These are phyloP conservation scores for Rhagium mordax DNA, from an alignment of 2,888 invertebrate species.

Conservation along the genomic window DNA sequence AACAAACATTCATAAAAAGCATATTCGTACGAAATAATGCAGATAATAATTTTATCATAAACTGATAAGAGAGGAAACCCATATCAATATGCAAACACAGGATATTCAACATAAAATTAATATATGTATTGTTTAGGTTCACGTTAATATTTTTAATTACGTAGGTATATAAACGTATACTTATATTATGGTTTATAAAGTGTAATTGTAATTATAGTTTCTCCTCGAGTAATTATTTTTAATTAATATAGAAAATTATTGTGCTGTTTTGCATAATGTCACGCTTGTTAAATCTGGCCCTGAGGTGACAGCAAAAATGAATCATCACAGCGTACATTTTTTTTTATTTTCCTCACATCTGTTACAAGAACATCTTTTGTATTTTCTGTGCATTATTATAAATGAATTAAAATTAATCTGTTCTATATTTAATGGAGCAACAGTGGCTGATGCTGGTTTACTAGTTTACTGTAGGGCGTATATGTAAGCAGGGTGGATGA, in stretches of 20 bases:
- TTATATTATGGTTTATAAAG: not conserved
- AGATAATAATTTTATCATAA: conserved; percentile 21
- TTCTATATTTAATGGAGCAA: no score
- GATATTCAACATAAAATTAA: conserved; percentile 12
- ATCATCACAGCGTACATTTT: not conserved
- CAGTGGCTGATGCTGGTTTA: no score
- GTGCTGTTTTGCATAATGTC: not conserved
- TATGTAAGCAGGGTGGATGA: no score
- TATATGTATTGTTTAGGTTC: conserved; percentile 8
- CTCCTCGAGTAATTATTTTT: not conserved
- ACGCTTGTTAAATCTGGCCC: not conserved
- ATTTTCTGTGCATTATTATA: not conserved
- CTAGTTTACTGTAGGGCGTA: no score
- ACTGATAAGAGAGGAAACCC: conserved; percentile 25
- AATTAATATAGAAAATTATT: not conserved
- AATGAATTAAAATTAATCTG: no score
- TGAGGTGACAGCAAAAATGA: not conserved
- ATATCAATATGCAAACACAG: conserved; percentile 23
- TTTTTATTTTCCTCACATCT: not conserved
- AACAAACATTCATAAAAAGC: conserved; percentile 22
- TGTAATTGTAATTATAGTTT: not conserved
- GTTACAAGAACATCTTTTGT: not conserved
- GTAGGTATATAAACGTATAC: not conserved
- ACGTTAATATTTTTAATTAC: not conserved
- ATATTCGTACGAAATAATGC: conserved; percentile 4